phyloP scores from a whole-genome alignment of 2,113 vertebrate genomes.

The Oenanthe oenanthe region DNA sequence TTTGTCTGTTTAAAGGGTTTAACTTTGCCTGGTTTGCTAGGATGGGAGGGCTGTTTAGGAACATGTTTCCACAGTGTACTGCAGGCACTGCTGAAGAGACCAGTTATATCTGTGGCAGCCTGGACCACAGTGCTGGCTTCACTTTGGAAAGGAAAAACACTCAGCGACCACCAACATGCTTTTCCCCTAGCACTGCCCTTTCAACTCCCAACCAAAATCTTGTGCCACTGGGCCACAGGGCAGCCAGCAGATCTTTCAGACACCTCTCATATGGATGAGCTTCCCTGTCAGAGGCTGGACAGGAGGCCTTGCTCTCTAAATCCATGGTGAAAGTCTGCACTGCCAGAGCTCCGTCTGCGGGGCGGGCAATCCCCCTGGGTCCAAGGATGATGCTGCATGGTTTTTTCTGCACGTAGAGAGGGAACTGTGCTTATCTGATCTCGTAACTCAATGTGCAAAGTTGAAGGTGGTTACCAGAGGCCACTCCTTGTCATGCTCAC shows the following conservation, averaged over 20 bases:
- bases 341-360: accelerated
- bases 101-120: background rate
- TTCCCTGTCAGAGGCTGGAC: background rate
- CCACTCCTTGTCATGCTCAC: background rate
- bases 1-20: background rate
- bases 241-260: background rate
- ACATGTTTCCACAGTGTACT: background rate
- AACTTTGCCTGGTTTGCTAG: background rate
- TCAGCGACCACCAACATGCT: accelerated
- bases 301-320: background rate
- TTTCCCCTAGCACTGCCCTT: background rate
- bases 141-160: background rate
- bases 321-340: background rate
- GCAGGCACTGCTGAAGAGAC: background rate
- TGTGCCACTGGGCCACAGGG: accelerated
- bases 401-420: background rate
- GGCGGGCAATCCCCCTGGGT: background rate
- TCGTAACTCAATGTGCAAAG: background rate
- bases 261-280: accelerated
- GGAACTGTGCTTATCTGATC: background rate
- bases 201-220: background rate
- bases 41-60: background rate
- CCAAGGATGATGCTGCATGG: background rate
- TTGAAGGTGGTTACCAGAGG: background rate
- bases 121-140: background rate